Conservation (phyloP, 2,113 vertebrate species). For the Nothobranchius furzeri region DNA sequence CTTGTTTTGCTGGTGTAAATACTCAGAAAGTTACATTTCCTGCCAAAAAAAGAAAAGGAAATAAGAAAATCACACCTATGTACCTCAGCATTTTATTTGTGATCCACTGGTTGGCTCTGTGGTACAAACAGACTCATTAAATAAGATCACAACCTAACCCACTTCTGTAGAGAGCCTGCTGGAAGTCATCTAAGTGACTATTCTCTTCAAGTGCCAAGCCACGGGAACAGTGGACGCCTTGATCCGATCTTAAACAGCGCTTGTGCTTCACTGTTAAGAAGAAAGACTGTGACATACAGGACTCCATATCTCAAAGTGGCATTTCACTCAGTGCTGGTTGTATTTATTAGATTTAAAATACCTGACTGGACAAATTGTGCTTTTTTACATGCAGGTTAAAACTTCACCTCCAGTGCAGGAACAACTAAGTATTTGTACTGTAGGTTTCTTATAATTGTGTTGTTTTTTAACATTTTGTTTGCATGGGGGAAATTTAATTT, state of each 20-base stretch:
- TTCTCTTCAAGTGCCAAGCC: slow-evolving; percentile 54
- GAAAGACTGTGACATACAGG: slow-evolving; percentile 10
- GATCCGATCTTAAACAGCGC: slow-evolving; percentile 21
- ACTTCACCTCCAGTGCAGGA: slow-evolving; percentile 5
- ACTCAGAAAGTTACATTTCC: slow-evolving; percentile 13
- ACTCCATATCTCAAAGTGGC: slow-evolving; percentile 4
- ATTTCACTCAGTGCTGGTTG: slow-evolving; percentile 30
- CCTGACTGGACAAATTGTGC: background rate
- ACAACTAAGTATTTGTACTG: slow-evolving; percentile 22
- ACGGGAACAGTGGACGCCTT: slow-evolving; percentile 60
- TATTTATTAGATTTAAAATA: slow-evolving; percentile 26
- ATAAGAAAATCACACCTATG: slow-evolving; percentile 11
- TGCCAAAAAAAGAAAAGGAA: slow-evolving; percentile 6
- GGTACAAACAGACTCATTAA: slow-evolving; percentile 7
- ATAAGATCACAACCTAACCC: background rate
- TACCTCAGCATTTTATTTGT: slow-evolving; percentile 27
- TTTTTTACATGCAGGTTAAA: slow-evolving; percentile 12
- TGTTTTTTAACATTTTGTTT: slow-evolving; percentile 11
- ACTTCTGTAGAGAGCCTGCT: slow-evolving; percentile 13
- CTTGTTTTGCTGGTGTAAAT: background rate
- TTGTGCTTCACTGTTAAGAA: slow-evolving; percentile 27
- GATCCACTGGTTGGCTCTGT: background rate
- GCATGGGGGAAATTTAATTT: slow-evolving; percentile 4
- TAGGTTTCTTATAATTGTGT: slow-evolving; percentile 10
- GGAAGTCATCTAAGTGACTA: slow-evolving; percentile 36